These are phyloP conservation scores for Callitettix versicolor DNA, from an alignment of 1,140 invertebrate genomes.

Conservation along the genomic window DNA sequence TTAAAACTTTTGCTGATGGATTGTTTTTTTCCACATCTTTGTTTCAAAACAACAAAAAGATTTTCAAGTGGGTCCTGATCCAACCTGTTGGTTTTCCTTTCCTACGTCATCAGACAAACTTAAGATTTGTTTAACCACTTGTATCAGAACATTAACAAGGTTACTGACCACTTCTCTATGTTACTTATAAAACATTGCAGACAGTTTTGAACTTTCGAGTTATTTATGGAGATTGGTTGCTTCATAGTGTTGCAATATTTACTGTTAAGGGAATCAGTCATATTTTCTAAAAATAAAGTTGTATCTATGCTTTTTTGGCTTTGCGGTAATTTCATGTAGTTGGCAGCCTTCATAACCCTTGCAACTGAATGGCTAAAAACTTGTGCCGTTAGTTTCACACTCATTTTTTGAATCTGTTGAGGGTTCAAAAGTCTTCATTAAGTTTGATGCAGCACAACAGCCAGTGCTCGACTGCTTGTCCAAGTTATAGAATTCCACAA, in stretches of 20 bases:
- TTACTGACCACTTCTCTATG: no score
- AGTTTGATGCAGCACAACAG: not conserved
- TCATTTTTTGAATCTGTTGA: not conserved
- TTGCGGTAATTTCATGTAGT: not conserved
- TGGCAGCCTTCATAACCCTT: not conserved
- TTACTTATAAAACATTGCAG: no score
- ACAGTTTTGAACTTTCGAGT: not conserved
- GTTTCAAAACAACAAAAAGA: no score
- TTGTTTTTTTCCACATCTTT: no score
- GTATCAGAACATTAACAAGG: no score
- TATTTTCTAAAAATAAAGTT: not conserved
- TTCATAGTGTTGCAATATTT: not conserved
- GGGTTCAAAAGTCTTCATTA: not conserved
- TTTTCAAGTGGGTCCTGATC: no score
- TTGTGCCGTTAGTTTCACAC: not conserved
- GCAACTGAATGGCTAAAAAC: not conserved
- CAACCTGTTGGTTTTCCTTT: no score
- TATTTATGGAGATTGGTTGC: not conserved
- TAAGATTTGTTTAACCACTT: no score
- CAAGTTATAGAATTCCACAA: slow-evolving; percentile 7
- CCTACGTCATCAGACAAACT: no score
- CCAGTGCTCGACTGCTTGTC: not conserved
- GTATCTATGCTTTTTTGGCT: not conserved
- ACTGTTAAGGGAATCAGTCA: not conserved
- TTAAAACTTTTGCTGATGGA: no score